Evolutionary conservation across 2,888 invertebrate species (phyloP).

Genomic region (Cosmia trapezina): DNA sequence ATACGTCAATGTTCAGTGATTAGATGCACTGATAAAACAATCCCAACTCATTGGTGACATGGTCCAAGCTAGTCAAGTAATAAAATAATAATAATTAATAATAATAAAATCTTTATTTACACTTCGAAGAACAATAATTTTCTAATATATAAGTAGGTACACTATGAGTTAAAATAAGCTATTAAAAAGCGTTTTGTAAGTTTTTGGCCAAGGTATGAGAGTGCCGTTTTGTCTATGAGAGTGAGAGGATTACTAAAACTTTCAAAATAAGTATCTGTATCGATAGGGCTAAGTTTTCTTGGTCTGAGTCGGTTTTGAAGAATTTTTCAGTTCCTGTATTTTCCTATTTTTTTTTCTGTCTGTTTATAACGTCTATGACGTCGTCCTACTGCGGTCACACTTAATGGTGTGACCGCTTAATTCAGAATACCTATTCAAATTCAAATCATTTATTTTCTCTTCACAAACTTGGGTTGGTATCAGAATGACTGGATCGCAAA

Average conservation of each 20-base stretch:
- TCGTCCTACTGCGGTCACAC: neutral
- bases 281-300: neutral
- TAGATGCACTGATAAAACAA: slow-evolving; percentile 12
- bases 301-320: neutral
- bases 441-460: neutral
- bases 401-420: no score
- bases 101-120: no score
- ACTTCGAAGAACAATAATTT: neutral
- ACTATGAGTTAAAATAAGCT: neutral
- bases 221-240: neutral
- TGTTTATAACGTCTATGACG: neutral
- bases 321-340: neutral
- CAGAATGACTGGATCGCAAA: no score
- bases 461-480: no score
- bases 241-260: neutral
- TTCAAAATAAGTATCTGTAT: neutral
- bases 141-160: neutral
- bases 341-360: neutral
- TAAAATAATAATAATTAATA: no score
- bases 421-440: neutral
- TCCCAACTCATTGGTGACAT: neutral
- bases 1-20: slow-evolving; percentile 15
- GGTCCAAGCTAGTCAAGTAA: neutral
- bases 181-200: neutral
- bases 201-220: neutral